phyloP scores from a whole-genome alignment of 2,113 vertebrate genomes.

The Tylochromis polylepis region DNA sequence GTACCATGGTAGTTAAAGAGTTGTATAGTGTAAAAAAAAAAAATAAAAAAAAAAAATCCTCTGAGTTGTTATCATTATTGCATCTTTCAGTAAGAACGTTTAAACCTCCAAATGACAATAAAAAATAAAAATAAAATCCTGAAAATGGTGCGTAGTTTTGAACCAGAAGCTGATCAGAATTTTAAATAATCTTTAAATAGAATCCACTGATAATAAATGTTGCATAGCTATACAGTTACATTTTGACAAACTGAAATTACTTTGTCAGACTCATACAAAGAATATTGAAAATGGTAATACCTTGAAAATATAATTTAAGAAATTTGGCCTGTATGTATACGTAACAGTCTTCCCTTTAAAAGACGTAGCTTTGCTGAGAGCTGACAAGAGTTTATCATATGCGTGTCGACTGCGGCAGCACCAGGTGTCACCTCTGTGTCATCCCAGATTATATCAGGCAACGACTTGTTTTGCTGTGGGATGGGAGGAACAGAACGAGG shows the following conservation, averaged over 20 bases:
- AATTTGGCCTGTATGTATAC: slow-evolving; percentile 28
- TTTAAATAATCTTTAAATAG: slow-evolving; percentile 60
- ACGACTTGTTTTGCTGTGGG: not conserved
- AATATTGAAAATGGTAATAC: slow-evolving; percentile 23
- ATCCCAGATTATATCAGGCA: slow-evolving; percentile 4
- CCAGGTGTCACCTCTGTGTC: slow-evolving; percentile 41
- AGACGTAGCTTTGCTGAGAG: slow-evolving; percentile 23
- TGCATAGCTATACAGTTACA: slow-evolving; percentile 48
- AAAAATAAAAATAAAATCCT: not conserved
- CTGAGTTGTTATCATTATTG: slow-evolving; percentile 17
- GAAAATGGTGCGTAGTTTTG: not conserved
- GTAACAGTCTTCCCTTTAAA: slow-evolving; percentile 64
- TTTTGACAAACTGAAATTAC: slow-evolving; percentile 19
- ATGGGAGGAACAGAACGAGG: slow-evolving; percentile 50
- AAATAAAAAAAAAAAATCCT: slow-evolving; percentile 31
- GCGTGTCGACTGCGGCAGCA: slow-evolving; percentile 29
- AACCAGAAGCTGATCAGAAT: slow-evolving; percentile 1
- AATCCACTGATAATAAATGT: slow-evolving; percentile 33
- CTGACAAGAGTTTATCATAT: slow-evolving; percentile 6
- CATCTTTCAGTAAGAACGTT: not conserved
- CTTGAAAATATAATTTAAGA: slow-evolving; percentile 38
- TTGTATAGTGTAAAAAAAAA: not conserved
- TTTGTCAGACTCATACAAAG: slow-evolving; percentile 18
- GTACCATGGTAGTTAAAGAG: not conserved
- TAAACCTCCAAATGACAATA: slow-evolving; percentile 5